Evolutionary conservation across 2,113 vertebrate genomes (phyloP).

Genomic region (Monarcha castaneiventris): DNA sequence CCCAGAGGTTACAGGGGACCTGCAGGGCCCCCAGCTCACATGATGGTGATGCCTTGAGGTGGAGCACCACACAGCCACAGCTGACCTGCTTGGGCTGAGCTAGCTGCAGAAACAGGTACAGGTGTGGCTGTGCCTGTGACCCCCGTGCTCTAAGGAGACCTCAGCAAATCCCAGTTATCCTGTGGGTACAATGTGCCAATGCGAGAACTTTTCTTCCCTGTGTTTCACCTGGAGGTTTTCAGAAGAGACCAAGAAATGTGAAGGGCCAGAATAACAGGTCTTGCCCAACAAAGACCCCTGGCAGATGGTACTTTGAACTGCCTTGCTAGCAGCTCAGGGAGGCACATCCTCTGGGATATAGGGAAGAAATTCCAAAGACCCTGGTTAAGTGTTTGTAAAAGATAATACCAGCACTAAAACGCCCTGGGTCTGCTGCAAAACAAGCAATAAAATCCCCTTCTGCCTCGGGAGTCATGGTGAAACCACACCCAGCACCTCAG

Average conservation of each 20-base stretch:
- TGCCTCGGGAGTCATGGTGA: not conserved
- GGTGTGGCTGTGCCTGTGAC: not conserved
- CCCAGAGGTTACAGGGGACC: not conserved
- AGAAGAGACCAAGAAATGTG: not conserved
- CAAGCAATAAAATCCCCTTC: not conserved
- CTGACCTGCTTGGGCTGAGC: not conserved
- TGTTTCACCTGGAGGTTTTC: not conserved
- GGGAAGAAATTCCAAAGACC: not conserved
- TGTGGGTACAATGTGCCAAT: not conserved
- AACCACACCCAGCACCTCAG: not conserved
- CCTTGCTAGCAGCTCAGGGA: not conserved
- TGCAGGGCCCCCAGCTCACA: not conserved
- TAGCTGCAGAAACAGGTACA: not conserved
- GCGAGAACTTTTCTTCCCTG: rapidly evolving
- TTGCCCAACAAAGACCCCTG: not conserved
- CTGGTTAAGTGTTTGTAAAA: not conserved
- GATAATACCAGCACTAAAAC: not conserved
- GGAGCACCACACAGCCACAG: not conserved
- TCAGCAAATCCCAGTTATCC: not conserved
- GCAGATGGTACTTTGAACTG: not conserved
- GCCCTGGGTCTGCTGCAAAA: not conserved
- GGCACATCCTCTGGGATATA: not conserved
- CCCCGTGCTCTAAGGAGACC: not conserved
- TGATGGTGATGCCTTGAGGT: not conserved
- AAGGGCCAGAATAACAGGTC: not conserved